Conservation (phyloP, 2,888 invertebrate genomes). For the Plagodis pulveraria region DNA sequence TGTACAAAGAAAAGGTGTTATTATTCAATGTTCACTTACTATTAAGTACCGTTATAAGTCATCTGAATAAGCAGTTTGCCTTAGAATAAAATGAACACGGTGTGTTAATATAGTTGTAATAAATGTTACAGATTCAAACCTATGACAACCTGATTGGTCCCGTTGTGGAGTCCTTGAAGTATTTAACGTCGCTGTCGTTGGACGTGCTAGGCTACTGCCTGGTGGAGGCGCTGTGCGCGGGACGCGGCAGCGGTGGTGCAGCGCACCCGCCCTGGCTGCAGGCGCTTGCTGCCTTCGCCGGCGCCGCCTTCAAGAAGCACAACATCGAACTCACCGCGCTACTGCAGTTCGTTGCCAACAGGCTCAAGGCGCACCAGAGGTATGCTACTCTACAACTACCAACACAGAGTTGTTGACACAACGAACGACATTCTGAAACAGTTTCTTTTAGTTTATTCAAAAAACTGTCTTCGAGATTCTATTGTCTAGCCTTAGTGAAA, state of each 20-base stretch:
- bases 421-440: too few species aligned
- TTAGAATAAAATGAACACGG: too few species aligned
- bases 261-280: conserved; percentile 97
- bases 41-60: too few species aligned
- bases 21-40: too few species aligned
- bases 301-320: conserved; percentile 98
- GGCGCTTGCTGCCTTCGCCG: conserved; percentile 97
- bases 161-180: conserved; percentile 98
- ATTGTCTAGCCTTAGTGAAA: too few species aligned
- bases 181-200: conserved; percentile 96
- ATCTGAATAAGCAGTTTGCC: too few species aligned
- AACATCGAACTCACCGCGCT: conserved; percentile 97
- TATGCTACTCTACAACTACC: conserved; percentile 50
- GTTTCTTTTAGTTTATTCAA: too few species aligned
- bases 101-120: background rate
- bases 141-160: conserved; percentile 98
- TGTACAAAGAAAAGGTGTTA: too few species aligned
- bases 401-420: too few species aligned
- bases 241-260: conserved; percentile 88
- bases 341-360: conserved; percentile 98
- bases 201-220: conserved; percentile 98
- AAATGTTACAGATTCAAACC: conserved; percentile 89
- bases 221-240: conserved; percentile 91
- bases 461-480: too few species aligned
- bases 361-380: conserved; percentile 98